Evolutionary conservation across 2,113 vertebrate species (phyloP).

Genomic region (Cygnus buccinator): DNA sequence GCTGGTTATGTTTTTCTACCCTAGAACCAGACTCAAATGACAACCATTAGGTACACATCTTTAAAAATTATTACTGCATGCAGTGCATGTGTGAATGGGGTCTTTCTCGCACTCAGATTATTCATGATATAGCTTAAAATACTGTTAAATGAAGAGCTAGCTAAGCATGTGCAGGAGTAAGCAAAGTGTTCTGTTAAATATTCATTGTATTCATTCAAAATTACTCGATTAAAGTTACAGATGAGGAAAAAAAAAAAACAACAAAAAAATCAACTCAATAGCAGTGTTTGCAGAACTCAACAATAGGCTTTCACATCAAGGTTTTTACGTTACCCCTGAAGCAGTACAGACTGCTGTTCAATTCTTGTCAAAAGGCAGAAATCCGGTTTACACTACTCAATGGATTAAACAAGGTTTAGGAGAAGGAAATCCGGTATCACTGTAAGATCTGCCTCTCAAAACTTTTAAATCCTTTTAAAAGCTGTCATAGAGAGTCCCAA

Average conservation of each 20-base stretch:
- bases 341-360: neutral
- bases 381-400: neutral
- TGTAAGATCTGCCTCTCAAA: neutral
- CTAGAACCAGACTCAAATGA: neutral
- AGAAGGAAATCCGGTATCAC: neutral
- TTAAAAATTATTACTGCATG: neutral
- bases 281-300: neutral
- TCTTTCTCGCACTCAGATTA: neutral
- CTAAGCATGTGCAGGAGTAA: neutral
- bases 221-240: neutral
- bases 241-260: neutral
- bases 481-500: neutral
- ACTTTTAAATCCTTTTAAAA: neutral
- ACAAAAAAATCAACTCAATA: neutral
- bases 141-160: neutral
- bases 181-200: neutral
- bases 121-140: neutral
- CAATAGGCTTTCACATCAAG: neutral
- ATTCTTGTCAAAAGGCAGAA: constrained; percentile 41
- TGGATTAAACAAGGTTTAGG: neutral
- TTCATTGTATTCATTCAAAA: neutral
- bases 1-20: neutral
- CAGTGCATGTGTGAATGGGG: neutral
- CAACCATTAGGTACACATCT: neutral
- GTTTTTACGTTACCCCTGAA: neutral